These are phyloP conservation scores for Apus apus DNA, from an alignment of 2,113 vertebrate species.

Conservation along the genomic window DNA sequence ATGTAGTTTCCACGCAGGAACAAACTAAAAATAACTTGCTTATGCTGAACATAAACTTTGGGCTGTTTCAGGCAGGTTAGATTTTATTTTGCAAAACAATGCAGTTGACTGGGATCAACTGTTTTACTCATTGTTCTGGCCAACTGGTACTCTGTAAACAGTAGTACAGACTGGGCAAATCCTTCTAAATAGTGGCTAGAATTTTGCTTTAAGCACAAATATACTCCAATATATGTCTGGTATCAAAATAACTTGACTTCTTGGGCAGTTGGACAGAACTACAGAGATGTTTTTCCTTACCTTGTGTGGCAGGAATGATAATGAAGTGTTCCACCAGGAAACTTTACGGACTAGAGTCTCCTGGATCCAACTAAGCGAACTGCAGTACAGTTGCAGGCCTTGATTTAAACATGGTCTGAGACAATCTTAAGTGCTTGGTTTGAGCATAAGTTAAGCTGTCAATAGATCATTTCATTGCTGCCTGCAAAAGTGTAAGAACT, in stretches of 20 bases:
- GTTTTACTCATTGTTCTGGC: not conserved
- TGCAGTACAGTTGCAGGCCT: not conserved
- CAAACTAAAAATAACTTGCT: conserved; percentile 46
- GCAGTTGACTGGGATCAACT: not conserved
- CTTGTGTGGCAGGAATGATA: not conserved
- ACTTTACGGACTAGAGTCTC: not conserved
- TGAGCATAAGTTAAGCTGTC: not conserved
- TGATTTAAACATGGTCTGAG: not conserved
- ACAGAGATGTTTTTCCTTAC: not conserved
- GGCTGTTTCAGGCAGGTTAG: not conserved
- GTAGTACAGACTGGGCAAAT: not conserved
- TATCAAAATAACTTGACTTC: not conserved
- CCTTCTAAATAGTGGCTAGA: not conserved
- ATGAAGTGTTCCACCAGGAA: not conserved
- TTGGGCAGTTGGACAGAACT: not conserved
- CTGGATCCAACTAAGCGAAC: not conserved
- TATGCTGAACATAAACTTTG: not conserved
- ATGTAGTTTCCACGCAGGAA: conserved; percentile 23
- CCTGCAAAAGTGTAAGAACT: not conserved
- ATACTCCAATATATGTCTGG: not conserved
- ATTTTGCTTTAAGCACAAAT: not conserved
- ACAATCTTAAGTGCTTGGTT: not conserved
- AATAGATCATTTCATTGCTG: not conserved
- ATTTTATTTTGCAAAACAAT: not conserved
- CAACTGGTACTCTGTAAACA: not conserved